A percentile compares a stretch with the other conserved stretches of the same genome.
phyloP scores from a whole-genome alignment of 1,140 invertebrate genomes.

The Apocrypta bakeri region DNA sequence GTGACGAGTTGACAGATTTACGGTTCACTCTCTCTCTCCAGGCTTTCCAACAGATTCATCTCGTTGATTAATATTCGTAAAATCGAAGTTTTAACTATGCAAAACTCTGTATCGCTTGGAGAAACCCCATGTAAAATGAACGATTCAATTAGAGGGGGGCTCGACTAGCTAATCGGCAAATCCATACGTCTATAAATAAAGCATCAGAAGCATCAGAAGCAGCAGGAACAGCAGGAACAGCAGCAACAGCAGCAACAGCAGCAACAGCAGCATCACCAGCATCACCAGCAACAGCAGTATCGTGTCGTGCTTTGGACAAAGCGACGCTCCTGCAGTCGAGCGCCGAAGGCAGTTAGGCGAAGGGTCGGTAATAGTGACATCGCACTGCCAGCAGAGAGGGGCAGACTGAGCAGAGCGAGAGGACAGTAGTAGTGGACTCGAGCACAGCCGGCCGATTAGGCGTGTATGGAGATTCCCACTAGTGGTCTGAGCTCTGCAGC shows the following conservation, averaged over 20 bases:
- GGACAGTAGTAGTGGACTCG: not conserved
- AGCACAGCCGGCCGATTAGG: slow-evolving; percentile 24
- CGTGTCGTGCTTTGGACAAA: slow-evolving; percentile 10
- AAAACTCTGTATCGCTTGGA: too few species aligned
- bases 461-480: slow-evolving; percentile 19
- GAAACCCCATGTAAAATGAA: not conserved
- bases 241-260: not conserved
- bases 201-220: not conserved
- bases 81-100: too few species aligned
- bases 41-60: too few species aligned
- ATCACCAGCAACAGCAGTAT: too few species aligned
- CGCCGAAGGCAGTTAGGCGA: slow-evolving; percentile 6
- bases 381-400: slow-evolving; percentile 1
- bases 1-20: slow-evolving; percentile 1
- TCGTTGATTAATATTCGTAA: too few species aligned
- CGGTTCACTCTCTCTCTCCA: too few species aligned
- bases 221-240: not conserved
- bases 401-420: not conserved
- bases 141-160: slow-evolving; percentile 4
- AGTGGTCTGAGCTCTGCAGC: not conserved
- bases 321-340: not conserved
- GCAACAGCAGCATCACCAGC: too few species aligned
- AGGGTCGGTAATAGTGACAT: slow-evolving; percentile 30
- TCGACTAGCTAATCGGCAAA: slow-evolving; percentile 12
- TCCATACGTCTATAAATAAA: slow-evolving; percentile 1